These are phyloP conservation scores for Balaenoptera acutorostrata DNA, from an alignment of 2,113 vertebrate genomes.

Conservation along the genomic window DNA sequence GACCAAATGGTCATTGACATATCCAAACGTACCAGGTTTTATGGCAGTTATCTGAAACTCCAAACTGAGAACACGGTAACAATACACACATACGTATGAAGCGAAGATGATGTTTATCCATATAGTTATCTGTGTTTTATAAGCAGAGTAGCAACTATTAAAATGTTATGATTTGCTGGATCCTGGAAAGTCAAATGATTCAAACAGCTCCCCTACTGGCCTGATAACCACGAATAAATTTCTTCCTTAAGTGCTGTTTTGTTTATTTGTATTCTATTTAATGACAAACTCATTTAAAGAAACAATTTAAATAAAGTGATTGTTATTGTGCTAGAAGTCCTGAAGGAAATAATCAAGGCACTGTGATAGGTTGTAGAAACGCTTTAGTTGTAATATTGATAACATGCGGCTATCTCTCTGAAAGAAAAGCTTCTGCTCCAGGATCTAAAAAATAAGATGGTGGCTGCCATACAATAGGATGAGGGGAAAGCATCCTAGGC, in stretches of 20 bases:
- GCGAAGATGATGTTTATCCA: not conserved
- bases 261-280: not conserved
- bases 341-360: not conserved
- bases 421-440: not conserved
- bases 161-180: not conserved
- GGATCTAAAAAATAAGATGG: not conserved
- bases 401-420: not conserved
- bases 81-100: not conserved
- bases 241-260: not conserved
- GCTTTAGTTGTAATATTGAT: not conserved
- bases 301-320: not conserved
- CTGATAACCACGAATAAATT: not conserved
- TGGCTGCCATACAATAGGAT: not conserved
- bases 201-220: not conserved
- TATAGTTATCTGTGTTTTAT: not conserved
- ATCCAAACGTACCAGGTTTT: not conserved
- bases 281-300: not conserved
- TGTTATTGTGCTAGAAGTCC: not conserved
- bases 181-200: not conserved
- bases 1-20: not conserved
- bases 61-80: not conserved
- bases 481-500: not conserved
- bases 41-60: not conserved
- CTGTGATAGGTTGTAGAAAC: not conserved
- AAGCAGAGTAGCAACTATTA: not conserved